These are phyloP conservation scores for Drosophila cardini DNA, from an alignment of 1,140 invertebrate species.

Conservation along the genomic window DNA sequence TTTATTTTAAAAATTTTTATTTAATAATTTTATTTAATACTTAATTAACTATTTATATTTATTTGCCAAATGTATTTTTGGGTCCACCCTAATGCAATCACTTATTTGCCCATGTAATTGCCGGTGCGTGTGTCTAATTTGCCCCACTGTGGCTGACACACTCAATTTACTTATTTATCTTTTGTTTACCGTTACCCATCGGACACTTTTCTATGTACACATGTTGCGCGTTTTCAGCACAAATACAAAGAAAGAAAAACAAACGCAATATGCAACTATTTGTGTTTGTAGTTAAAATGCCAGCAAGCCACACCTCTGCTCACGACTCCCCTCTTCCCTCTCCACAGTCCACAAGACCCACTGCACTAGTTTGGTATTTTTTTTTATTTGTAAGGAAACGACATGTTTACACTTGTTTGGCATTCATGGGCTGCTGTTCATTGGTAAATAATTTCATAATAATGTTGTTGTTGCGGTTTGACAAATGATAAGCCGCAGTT, in stretches of 20 bases:
- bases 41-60: too few species aligned
- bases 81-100: neutral
- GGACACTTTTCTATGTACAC: constrained; percentile 24
- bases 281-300: constrained; percentile 72
- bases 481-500: constrained; percentile 70
- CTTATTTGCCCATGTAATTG: too few species aligned
- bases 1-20: too few species aligned
- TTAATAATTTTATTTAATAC: too few species aligned
- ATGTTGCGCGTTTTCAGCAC: constrained; percentile 40
- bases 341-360: neutral
- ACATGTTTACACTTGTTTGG: constrained; percentile 69
- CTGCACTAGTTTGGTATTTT: constrained; percentile 11
- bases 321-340: neutral
- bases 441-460: constrained; percentile 84
- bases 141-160: neutral
- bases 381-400: constrained; percentile 29
- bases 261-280: constrained; percentile 76
- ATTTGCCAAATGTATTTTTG: neutral
- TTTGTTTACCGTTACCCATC: constrained; percentile 60
- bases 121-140: neutral
- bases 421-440: constrained; percentile 79
- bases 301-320: constrained; percentile 13
- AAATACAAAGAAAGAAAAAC: constrained; percentile 47
- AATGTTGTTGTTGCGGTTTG: constrained; percentile 79
- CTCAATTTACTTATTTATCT: constrained; percentile 38